These are phyloP conservation scores for Thaleichthys pacificus DNA, from an alignment of 2,797 vertebrate species.

Conservation along the genomic window DNA sequence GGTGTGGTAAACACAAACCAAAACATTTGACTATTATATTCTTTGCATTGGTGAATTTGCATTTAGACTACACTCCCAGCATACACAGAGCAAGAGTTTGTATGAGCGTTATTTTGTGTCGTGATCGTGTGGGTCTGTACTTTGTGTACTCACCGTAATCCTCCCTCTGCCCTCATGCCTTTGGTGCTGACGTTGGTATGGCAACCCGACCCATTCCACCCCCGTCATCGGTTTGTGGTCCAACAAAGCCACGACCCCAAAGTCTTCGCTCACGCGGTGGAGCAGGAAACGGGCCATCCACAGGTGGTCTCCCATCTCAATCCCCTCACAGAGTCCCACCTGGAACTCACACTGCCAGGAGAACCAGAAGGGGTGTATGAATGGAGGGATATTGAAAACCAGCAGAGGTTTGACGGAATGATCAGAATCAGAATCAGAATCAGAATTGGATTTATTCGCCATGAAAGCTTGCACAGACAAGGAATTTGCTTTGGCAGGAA, in stretches of 20 bases:
- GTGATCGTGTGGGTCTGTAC: background rate
- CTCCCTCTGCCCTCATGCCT: conserved; percentile 77
- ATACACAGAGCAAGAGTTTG: too few relatives aligned
- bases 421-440: too few relatives aligned
- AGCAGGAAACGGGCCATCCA: conserved; percentile 87
- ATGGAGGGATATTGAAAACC: background rate
- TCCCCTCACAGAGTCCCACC: conserved; percentile 84
- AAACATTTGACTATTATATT: too few relatives aligned
- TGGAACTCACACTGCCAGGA: conserved; percentile 88
- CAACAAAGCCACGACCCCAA: conserved; percentile 80
- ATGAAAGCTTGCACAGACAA: too few relatives aligned
- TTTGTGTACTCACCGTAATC: conserved; percentile 78
- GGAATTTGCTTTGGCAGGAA: too few relatives aligned
- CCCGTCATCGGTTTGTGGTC: conserved; percentile 85
- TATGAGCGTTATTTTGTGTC: background rate
- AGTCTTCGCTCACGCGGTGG: conserved; percentile 87
- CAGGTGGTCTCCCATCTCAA: conserved; percentile 85
- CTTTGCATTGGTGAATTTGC: too few relatives aligned
- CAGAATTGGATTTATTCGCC: too few relatives aligned
- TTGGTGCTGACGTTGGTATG: conserved; percentile 89
- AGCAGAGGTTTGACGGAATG: too few relatives aligned
- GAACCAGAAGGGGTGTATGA: background rate
- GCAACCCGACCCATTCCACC: conserved; percentile 86
- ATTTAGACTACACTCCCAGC: too few relatives aligned
- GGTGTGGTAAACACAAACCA: too few relatives aligned